phyloP scores from a whole-genome alignment of 1,140 invertebrate species.

The Pogonus chalceus region DNA sequence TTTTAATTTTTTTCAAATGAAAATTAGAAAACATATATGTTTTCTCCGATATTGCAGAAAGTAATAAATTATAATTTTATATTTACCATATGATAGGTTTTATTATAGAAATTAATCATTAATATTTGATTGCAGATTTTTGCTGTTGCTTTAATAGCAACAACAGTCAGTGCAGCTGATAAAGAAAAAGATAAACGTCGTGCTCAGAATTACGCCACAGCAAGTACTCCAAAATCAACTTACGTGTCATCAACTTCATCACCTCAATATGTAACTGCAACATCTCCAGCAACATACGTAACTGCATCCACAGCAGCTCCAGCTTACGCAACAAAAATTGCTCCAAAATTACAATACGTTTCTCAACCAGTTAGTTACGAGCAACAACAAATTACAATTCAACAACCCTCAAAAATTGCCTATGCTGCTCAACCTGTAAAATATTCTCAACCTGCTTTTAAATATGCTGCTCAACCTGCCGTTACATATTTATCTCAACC shows the following conservation, averaged over 20 bases:
- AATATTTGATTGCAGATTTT: background rate
- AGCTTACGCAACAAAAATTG: background rate
- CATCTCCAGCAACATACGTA: background rate
- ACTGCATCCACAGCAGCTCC: background rate
- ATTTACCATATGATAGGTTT: background rate
- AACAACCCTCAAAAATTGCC: background rate
- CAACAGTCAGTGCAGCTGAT: background rate
- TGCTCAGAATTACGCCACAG: background rate
- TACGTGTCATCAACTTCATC: background rate
- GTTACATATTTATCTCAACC: background rate
- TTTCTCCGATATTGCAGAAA: background rate
- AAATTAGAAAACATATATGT: background rate
- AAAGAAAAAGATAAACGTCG: slow-evolving; percentile 8
- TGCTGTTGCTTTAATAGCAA: background rate
- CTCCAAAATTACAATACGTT: background rate
- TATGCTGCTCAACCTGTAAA: slow-evolving; percentile 1
- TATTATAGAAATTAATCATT: background rate
- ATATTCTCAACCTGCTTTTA: no score
- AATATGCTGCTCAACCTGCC: background rate
- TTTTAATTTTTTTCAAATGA: background rate
- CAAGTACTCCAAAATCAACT: background rate
- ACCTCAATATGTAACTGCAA: background rate
- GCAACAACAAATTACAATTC: background rate
- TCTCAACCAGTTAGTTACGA: background rate
- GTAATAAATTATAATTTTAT: background rate